Evolutionary conservation across 2,888 invertebrate species (phyloP).

Genomic region (Euphydryas editha): DNA sequence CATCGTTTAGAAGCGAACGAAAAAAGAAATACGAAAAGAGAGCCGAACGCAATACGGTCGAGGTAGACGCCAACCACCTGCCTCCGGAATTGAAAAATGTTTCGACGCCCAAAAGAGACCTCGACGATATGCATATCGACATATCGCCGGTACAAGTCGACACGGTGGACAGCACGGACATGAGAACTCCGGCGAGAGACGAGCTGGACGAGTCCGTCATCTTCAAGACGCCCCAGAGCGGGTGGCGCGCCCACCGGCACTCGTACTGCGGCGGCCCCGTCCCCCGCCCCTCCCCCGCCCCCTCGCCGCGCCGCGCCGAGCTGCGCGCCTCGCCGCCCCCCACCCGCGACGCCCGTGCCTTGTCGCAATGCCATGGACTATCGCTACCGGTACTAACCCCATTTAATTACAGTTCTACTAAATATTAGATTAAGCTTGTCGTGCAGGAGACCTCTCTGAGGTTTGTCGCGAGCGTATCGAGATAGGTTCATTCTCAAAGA

Average conservation of each 20-base stretch:
- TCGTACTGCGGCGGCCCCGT: conserved; percentile 64
- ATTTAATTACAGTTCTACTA: conserved; percentile 80
- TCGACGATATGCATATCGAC: conserved; percentile 70
- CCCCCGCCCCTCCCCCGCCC: conserved; percentile 69
- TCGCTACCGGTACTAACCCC: conserved; percentile 85
- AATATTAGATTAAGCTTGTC: conserved; percentile 67
- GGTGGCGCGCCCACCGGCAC: conserved; percentile 70
- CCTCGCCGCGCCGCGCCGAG: conserved; percentile 62
- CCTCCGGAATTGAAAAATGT: conserved; percentile 64
- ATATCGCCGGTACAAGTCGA: conserved; percentile 78
- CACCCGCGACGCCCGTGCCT: conserved; percentile 77
- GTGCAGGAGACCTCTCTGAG: conserved; percentile 54
- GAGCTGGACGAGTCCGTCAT: conserved; percentile 72
- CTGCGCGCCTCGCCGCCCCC: conserved; percentile 64
- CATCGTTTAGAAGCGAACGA: conserved; percentile 78
- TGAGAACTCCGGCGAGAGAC: conserved; percentile 57
- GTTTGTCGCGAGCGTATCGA: conserved; percentile 37
- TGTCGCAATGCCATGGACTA: conserved; percentile 81
- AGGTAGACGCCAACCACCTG: conserved; percentile 69
- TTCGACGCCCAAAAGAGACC: conserved; percentile 69
- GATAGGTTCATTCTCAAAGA: conserved; percentile 44
- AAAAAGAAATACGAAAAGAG: conserved; percentile 80
- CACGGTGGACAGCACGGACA: conserved; percentile 72
- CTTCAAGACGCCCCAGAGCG: conserved; percentile 75
- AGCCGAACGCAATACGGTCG: conserved; percentile 70